phyloP scores from a whole-genome alignment of 2,888 invertebrate genomes.

The Prionchulus punctatus region DNA sequence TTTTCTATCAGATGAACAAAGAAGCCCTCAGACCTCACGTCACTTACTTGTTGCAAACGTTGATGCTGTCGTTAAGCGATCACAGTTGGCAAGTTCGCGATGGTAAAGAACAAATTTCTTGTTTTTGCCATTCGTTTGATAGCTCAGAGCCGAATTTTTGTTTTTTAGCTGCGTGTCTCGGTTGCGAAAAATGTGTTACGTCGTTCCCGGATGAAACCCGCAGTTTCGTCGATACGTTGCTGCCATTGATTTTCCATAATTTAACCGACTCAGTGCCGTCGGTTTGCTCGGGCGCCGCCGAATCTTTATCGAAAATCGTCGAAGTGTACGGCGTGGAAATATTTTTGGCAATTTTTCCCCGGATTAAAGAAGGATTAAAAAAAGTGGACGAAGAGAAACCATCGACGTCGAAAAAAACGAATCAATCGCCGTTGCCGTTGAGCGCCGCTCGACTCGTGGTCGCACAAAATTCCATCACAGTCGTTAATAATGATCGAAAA shows the following conservation, averaged over 20 bases:
- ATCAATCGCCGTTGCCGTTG: not conserved
- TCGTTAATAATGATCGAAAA: no score
- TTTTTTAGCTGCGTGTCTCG: slow-evolving; percentile 43
- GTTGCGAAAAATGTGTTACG: slow-evolving; percentile 41
- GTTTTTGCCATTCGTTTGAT: slow-evolving; percentile 5
- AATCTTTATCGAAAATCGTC: slow-evolving; percentile 38
- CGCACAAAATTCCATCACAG: no score
- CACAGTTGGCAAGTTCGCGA: slow-evolving; percentile 45
- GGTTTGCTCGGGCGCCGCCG: slow-evolving; percentile 44
- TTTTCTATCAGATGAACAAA: not conserved
- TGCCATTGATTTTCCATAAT: slow-evolving; percentile 36
- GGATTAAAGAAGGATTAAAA: slow-evolving; percentile 35
- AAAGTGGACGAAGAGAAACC: slow-evolving; percentile 37
- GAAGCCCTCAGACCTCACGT: slow-evolving; percentile 34
- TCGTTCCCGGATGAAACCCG: slow-evolving; percentile 40
- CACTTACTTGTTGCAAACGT: slow-evolving; percentile 35
- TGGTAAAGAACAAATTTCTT: no score
- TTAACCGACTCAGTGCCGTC: slow-evolving; percentile 42
- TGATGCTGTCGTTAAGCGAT: slow-evolving; percentile 41
- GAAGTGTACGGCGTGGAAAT: slow-evolving; percentile 26
- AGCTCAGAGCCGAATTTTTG: slow-evolving; percentile 13
- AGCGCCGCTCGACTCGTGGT: no score
- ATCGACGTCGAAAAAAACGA: slow-evolving; percentile 13
- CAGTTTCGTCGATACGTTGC: slow-evolving; percentile 33
- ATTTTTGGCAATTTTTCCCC: slow-evolving; percentile 25